Base-by-base conservation (phyloP, 2,888 invertebrate species). In the Brachypalpus laphriformis region DNA sequence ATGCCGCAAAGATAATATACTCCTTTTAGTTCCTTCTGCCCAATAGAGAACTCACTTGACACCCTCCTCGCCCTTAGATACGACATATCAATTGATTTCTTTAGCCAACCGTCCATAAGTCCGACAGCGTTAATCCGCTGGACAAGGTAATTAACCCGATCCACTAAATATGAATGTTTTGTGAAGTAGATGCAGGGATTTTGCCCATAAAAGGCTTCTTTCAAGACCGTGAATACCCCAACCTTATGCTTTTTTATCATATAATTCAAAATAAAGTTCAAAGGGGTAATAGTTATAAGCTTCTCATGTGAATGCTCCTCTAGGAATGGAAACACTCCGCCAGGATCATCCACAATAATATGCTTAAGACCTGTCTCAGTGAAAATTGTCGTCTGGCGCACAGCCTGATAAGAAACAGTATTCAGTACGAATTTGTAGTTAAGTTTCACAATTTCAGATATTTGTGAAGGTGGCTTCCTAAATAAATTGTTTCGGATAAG, bases 111-210 rank as follows among this genome's bases (percentile, higher is more conserved):
- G 1, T 87, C 45, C 22, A 89, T 18, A 1, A 90, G 70, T 0
- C 90, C 90, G 1, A 83, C 88, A 4, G 88, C 87, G 0, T 87
- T 81, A 74, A 90, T 74, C 80, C 83, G 76, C 49, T 87, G 86
- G 8, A 90, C 83, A 51, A 88, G 80, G 22, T 87, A 82, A 66
- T 90, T 88, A 2, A 90, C 82, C 9, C 88, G 87, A 22, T 89
- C 87, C 9, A 87, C 78, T 9, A 90, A 88, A 42, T 82, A 89
- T 0, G 90, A 89, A 40, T 89, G 90, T 71, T 90, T 90, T 0
- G 78, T 42, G 16, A 90, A 74, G 25, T 89, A 89, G 74, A 89
- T 88, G 18, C 80, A 80, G 1, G 42, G 22, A 16, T 72, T 65
- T 4, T 72, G 65, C 8, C 28, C 14, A 5, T 66, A 40, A 20